Base-by-base conservation (phyloP, 2,888 invertebrate genomes). In the Hypsopygia costalis region DNA sequence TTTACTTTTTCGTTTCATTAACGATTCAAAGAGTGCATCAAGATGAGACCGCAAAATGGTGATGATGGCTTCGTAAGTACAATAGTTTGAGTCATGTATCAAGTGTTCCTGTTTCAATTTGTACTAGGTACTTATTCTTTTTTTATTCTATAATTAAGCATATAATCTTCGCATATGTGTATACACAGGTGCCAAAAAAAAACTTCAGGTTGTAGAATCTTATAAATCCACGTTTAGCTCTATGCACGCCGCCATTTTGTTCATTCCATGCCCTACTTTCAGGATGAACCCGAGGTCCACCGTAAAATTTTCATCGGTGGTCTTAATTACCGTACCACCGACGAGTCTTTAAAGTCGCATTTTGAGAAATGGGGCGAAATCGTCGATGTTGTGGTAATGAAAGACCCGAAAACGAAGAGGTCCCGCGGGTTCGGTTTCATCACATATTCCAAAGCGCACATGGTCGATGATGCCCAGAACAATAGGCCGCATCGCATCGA, bases 351-450 rank as follows among this genome's bases (percentile, higher is more conserved):
- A 6, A 97, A 97, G 73, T 91, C 93, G n/a, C 97, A 98, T 85
- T 99, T 98, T 75, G 96, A 96, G 65, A 94, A 98, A 92, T 99
- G 97, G 96, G 98, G 98, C 21, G 97, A 97, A 78, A 96, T 98
- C 51, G 97, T 97, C 0, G 98, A 98, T 71, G 97, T 97, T 6
- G 97, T 98, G 2, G 98, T 98, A 0, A 98, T 98, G 98, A 97
- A 97, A 72, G 98, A 98, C 69, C 96, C 97, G 0, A 95, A 95
- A 62, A 98, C 98, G 0, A 97, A 97, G 70, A 91, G 98, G 47
- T 98, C 98, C 3, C 91, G 99, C 46, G 99, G 99, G 1, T 99
- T 99, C 76, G 99, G 99, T 1, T 99, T 99, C 69, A 98, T 99
- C 46, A 99, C 99, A 0, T 99, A 98, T 72, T 95, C 96, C 1